These are phyloP conservation scores for fruit fly (Drosophila melanogaster) DNA, from an alignment of 1,140 invertebrate genomes.

Conservation along the genomic window Release_6_plus_ISO1_MT NT_033777.3:11339001-11339500, in stretches of 20 bases:
- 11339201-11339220: neutral
- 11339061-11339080: slow-evolving; percentile 37
- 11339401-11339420: slow-evolving; percentile 47
- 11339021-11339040: slow-evolving; percentile 40
- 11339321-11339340: neutral
- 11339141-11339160: neutral
- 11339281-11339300: neutral
- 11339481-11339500: neutral
- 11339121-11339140: neutral
- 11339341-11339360: too few species aligned
- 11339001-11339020: slow-evolving; percentile 84
- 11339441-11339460: slow-evolving; percentile 11
- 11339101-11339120: neutral
- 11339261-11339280: neutral
- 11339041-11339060: slow-evolving; percentile 18
- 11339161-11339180: slow-evolving; percentile 29
- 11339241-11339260: neutral
- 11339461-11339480: slow-evolving; percentile 4
- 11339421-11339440: slow-evolving; percentile 27
- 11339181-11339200: slow-evolving; percentile 54
- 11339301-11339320: too few species aligned
- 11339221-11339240: neutral
- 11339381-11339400: slow-evolving; percentile 14
- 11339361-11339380: neutral
- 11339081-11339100: slow-evolving; percentile 12